phyloP scores from a whole-genome alignment of 1,140 invertebrate species.

The Cotesia glomerata region DNA sequence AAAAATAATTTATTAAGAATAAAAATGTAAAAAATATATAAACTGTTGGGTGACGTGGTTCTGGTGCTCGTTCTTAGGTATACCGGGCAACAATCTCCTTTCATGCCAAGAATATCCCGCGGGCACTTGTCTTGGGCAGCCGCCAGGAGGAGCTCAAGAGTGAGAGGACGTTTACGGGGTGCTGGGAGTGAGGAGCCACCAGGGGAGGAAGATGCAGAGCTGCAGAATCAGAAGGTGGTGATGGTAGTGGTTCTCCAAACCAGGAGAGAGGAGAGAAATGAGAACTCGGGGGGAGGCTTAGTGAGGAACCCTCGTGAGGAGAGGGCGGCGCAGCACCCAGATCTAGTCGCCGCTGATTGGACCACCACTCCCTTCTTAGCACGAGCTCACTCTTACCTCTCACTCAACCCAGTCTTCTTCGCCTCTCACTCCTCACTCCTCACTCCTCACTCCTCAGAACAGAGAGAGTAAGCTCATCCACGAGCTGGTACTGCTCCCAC shows the following conservation, averaged over 20 bases:
- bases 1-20: neutral
- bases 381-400: constrained; percentile 8
- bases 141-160: constrained; percentile 42
- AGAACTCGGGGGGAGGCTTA: constrained; percentile 24
- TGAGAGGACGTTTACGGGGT: constrained; percentile 34
- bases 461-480: constrained; percentile 16
- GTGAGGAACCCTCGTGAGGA: constrained; percentile 13
- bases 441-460: neutral
- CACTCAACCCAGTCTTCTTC: constrained; percentile 1
- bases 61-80: constrained; percentile 36
- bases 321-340: constrained; percentile 44
- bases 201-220: constrained; percentile 4
- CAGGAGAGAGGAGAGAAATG: neutral
- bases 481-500: constrained; percentile 14
- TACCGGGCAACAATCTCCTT: constrained; percentile 56
- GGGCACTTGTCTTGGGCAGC: constrained; percentile 61
- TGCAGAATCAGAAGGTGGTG: constrained; percentile 11
- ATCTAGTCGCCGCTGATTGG: constrained; percentile 58
- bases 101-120: constrained; percentile 62
- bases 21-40: no score
- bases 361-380: constrained; percentile 46
- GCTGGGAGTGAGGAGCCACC: constrained; percentile 32
- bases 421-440: constrained; percentile 16
- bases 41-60: constrained; percentile 13
- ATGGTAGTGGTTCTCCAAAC: constrained; percentile 24